Base-by-base conservation (phyloP, 1,140 invertebrate genomes). In the Pemphigus obesinymphae region DNA sequence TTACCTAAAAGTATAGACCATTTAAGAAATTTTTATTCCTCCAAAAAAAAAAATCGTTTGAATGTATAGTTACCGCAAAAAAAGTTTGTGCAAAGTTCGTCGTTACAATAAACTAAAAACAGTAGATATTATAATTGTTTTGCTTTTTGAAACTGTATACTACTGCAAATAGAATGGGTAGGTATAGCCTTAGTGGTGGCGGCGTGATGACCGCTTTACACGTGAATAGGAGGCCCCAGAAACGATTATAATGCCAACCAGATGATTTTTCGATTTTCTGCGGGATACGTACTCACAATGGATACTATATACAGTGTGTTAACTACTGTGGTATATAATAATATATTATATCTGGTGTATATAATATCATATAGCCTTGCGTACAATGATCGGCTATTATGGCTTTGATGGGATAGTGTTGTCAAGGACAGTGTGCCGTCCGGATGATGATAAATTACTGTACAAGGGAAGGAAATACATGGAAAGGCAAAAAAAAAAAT, bases 381-480 rank as follows among this genome's bases (percentile, higher is more conserved):
- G 48, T 17, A 78, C 31, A 58, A 78, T 78, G 75, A 78, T 80
- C 53, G 76, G 55, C 76, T 63, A 61, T 80, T 63, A 80, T 43
- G 76, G 63, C 63, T 63, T 80, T 63, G 76, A 80, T 63, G 76
- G 76, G 37, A 45, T 63, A 45, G 37, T 45, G 76, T 80, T 80
- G 76, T 80, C 76, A 26, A 26, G 76, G 76, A 80, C 76, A 80
- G 76, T 80, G 76, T 31, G 76, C 23, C 76, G 76, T 80, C 76
- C 76, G 76, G 11, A 63, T 20, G 55, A 80, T 80, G 76, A 80
- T 80, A 80, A 80, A 80, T 43, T 20, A 80, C 55, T 61, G n/a
- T 23, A 55, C 50, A 37, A 34, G 73, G 75, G 75, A 23, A 34
- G 75, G 53, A 31, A 26, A 61, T 34, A 61, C 34, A 26, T 26